Evolutionary conservation across 2,113 vertebrate genomes (phyloP).

Genomic region (Labrus mixtus): DNA sequence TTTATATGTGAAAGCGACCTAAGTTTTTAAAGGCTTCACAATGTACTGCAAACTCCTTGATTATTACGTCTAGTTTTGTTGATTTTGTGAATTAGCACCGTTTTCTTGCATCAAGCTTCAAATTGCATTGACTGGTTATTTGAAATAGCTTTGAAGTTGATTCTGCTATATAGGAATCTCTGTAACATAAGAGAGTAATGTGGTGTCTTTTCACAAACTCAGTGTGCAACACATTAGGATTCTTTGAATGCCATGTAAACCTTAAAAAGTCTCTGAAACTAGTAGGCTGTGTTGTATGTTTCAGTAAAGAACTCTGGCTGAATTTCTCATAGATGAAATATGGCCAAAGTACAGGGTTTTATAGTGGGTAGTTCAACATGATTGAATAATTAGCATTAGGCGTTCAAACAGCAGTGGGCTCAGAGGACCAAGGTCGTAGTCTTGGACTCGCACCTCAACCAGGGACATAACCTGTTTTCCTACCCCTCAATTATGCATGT

Average conservation of each 20-base stretch:
- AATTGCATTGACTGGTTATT: not conserved
- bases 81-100: too few relatives aligned
- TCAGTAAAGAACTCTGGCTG: not conserved
- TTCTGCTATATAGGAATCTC: not conserved
- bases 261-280: not conserved
- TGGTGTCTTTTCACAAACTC: not conserved
- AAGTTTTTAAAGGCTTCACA: not conserved
- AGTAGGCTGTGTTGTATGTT: not conserved
- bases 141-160: too few relatives aligned
- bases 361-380: constrained; percentile 47
- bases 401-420: constrained; percentile 55
- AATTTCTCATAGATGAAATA: constrained; percentile 38
- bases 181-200: not conserved
- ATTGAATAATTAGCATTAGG: constrained; percentile 72
- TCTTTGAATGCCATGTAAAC: not conserved
- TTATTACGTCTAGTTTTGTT: too few relatives aligned
- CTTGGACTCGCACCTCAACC: constrained; percentile 59
- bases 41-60: too few relatives aligned
- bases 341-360: constrained; percentile 25
- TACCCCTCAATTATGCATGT: constrained; percentile 84
- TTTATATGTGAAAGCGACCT: too few relatives aligned
- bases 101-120: not conserved
- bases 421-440: constrained; percentile 68
- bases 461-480: constrained; percentile 77
- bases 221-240: not conserved